Percentiles rank a stretch among this genome's conserved stretches.
Evolutionary conservation across 1,140 invertebrate genomes (phyloP).

Genomic region (Drosophila tropicalis): DNA sequence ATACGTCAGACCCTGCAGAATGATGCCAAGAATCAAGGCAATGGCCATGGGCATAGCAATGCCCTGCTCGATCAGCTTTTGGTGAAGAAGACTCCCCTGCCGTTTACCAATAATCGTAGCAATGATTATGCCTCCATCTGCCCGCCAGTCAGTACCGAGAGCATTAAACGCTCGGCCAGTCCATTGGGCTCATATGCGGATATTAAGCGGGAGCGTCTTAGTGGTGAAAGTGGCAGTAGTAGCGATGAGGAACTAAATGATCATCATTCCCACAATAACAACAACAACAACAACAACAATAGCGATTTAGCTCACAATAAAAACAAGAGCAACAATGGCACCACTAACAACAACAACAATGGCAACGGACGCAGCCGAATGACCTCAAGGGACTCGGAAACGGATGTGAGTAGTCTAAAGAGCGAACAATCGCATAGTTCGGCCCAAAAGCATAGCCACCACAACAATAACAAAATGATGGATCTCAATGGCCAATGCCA

Average conservation of each 20-base stretch:
- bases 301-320: conserved; percentile 72
- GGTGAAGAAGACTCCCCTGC: conserved; percentile 86
- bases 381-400: conserved; percentile 78
- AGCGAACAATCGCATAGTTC: conserved; percentile 61
- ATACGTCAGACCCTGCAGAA: conserved; percentile 88
- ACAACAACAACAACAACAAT: conserved; percentile 56
- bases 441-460: conserved; percentile 29
- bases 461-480: conserved; percentile 64
- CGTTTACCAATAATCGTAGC: conserved; percentile 68
- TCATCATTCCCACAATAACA: conserved; percentile 30
- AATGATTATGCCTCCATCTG: conserved; percentile 66
- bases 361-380: conserved; percentile 68
- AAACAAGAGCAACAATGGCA: conserved; percentile 55
- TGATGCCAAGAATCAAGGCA: conserved; percentile 18
- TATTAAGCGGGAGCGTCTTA: conserved; percentile 77
- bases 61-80: conserved; percentile 89
- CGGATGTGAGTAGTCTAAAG: conserved; percentile 70
- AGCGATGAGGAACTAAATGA: conserved; percentile 59
- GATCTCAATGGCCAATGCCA: conserved; percentile 73
- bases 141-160: conserved; percentile 40
- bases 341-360: conserved; percentile 35
- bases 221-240: conserved; percentile 56
- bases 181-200: conserved; percentile 66
- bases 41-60: conserved; percentile 85
- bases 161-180: conserved; percentile 69